A percentile compares a stretch with the other conserved stretches of the same genome.
These are phyloP conservation scores for Epinotia demarniana DNA, from an alignment of 2,888 invertebrate species.

Conservation along the genomic window DNA sequence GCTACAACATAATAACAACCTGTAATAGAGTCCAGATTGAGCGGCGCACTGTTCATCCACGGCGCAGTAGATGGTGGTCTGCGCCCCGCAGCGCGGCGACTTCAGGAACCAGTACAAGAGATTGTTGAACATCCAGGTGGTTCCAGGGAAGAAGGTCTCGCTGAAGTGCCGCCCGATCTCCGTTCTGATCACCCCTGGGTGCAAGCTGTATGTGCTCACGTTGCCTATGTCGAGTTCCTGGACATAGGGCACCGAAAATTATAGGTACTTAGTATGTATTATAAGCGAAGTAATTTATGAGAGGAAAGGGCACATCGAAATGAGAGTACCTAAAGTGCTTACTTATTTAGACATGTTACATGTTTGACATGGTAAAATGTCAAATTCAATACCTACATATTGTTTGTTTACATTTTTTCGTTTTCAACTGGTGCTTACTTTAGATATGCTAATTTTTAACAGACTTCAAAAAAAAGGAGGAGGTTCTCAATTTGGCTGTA, in stretches of 20 bases:
- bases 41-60: slow-evolving; percentile 85
- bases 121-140: slow-evolving; percentile 64
- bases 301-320: too few relatives aligned
- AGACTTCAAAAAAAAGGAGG: too few relatives aligned
- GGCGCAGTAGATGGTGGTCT: slow-evolving; percentile 89
- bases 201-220: slow-evolving; percentile 85
- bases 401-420: too few relatives aligned
- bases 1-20: slow-evolving; percentile 55
- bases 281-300: neutral
- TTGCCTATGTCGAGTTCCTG: slow-evolving; percentile 69
- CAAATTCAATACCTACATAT: too few relatives aligned
- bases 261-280: too few relatives aligned
- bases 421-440: too few relatives aligned
- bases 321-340: too few relatives aligned
- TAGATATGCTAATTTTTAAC: too few relatives aligned
- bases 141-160: slow-evolving; percentile 60
- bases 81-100: slow-evolving; percentile 87
- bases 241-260: slow-evolving; percentile 19
- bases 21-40: slow-evolving; percentile 84
- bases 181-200: slow-evolving; percentile 87
- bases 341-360: too few relatives aligned
- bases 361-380: too few relatives aligned
- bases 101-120: slow-evolving; percentile 78
- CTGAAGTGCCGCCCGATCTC: slow-evolving; percentile 86
- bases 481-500: too few relatives aligned